These are phyloP conservation scores for Hemichromis elongatus DNA, from an alignment of 2,113 vertebrate genomes.

Conservation along the genomic window DNA sequence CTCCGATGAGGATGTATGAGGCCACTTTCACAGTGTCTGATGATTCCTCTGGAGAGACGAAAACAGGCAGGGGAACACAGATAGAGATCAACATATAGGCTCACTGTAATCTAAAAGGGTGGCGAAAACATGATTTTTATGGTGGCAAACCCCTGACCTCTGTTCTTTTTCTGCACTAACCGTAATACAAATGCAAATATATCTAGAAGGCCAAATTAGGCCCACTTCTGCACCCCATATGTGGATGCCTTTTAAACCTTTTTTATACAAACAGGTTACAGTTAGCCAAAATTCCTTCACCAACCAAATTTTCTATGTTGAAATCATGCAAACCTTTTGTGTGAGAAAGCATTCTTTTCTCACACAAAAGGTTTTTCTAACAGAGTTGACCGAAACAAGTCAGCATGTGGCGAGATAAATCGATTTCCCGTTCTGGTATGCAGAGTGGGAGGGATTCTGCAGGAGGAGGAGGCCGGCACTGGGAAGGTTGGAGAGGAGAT, in stretches of 20 bases:
- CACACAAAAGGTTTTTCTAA: slow-evolving; percentile 9
- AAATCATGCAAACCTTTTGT: background rate
- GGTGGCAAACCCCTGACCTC: background rate
- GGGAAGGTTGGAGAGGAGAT: slow-evolving; percentile 33
- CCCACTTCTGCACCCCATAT: background rate
- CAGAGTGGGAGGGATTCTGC: background rate
- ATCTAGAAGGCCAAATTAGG: background rate
- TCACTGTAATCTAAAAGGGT: background rate
- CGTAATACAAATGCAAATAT: background rate
- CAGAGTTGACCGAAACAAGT: background rate
- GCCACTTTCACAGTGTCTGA: slow-evolving; percentile 76
- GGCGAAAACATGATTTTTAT: background rate
- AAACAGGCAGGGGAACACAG: background rate
- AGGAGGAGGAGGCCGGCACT: background rate
- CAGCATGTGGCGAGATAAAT: slow-evolving; percentile 18
- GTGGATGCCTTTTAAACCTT: background rate
- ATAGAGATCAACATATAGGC: background rate
- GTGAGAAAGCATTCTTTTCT: background rate
- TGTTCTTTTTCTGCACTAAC: background rate
- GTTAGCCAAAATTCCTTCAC: background rate
- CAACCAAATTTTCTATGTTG: background rate
- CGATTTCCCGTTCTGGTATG: slow-evolving; percentile 43
- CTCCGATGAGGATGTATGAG: slow-evolving; percentile 78
- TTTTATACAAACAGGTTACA: background rate
- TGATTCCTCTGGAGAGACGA: slow-evolving; percentile 73